phyloP scores from a whole-genome alignment of 2,113 vertebrate genomes.

The Centropus unirufus region DNA sequence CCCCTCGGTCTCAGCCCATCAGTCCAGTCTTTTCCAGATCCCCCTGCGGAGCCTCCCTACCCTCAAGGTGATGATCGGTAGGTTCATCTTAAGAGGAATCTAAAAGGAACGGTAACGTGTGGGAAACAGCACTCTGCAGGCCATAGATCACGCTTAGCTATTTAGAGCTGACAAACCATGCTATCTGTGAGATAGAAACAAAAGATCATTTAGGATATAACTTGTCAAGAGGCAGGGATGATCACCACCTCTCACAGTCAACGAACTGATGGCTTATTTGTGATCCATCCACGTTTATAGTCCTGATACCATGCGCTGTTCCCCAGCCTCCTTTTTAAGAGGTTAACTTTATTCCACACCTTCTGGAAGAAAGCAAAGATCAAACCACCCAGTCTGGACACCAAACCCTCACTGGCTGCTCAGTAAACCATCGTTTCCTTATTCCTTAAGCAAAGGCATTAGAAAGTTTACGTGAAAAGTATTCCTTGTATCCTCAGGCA shows the following conservation, averaged over 20 bases:
- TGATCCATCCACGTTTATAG: not conserved
- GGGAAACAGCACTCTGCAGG: not conserved
- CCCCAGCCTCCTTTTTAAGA: not conserved
- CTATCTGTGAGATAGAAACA: not conserved
- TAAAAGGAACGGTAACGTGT: not conserved
- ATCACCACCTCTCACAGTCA: not conserved
- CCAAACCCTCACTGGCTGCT: slow-evolving; percentile 53
- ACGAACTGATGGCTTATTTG: not conserved
- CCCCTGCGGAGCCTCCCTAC: no score
- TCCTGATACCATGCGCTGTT: not conserved
- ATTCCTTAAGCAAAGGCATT: slow-evolving; percentile 62
- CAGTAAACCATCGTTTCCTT: slow-evolving; percentile 65
- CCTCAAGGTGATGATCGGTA: no score
- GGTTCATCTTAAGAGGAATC: no score
- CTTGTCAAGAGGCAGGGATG: not conserved
- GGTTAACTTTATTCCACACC: not conserved
- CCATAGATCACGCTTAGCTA: not conserved
- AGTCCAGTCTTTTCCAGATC: no score
- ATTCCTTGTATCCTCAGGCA: not conserved
- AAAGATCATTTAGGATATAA: not conserved
- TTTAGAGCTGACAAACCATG: not conserved
- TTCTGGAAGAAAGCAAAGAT: slow-evolving; percentile 45
- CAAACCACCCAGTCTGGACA: slow-evolving; percentile 50
- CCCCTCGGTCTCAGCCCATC: no score
- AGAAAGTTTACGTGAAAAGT: slow-evolving; percentile 16